These are phyloP conservation scores for Alca torda DNA, from an alignment of 2,797 vertebrate genomes.

Conservation along the genomic window DNA sequence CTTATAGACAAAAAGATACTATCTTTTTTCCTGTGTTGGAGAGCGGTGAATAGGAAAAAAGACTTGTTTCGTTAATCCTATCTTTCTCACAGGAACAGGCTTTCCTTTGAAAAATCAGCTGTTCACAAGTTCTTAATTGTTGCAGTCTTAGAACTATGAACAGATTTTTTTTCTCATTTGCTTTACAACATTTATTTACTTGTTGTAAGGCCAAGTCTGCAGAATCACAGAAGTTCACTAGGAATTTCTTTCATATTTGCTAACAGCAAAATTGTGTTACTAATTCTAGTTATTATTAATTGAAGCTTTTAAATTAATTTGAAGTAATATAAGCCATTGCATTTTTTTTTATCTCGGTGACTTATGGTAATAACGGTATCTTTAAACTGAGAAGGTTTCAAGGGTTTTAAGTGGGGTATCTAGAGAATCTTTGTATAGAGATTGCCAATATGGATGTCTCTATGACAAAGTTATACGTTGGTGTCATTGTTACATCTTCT, in stretches of 20 bases:
- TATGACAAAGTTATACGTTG: background rate
- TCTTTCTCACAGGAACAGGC: background rate
- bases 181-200: background rate
- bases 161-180: background rate
- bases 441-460: background rate
- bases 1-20: background rate
- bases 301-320: background rate
- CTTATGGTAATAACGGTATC: background rate
- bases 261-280: background rate
- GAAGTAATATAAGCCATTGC: background rate
- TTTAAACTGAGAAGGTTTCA: background rate
- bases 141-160: background rate
- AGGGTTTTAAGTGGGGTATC: background rate
- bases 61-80: background rate
- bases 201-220: background rate
- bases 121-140: background rate
- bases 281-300: background rate
- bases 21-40: background rate
- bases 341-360: background rate
- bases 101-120: slow-evolving; percentile 13
- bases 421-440: background rate
- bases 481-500: background rate
- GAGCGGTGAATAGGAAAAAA: background rate
- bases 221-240: background rate
- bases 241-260: background rate